Evolutionary conservation across 2,113 vertebrate genomes (phyloP), one percentile per base, ranked within the genome.

Genomic region (Polyodon spathula): DNA sequence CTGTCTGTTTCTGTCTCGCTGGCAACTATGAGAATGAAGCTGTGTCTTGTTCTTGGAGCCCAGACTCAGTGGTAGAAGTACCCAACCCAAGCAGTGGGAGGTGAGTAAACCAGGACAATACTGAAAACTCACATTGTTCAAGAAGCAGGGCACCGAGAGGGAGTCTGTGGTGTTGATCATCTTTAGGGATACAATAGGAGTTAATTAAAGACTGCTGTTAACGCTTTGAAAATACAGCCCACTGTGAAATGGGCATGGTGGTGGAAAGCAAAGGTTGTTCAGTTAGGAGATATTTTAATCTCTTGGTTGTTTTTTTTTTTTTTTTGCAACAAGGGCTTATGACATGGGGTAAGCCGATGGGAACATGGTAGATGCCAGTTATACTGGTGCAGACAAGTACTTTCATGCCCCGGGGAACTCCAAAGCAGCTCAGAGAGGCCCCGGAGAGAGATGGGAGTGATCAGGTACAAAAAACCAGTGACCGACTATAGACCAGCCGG

Each of bases 371-470:
- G 2, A 67, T 0, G 64, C 75, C 42, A 73, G 75, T 60, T 69
- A 4, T 14, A 71, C 11, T 39, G 0, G 55, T 10, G 37, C 76
- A 6, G 73, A 80, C 66, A 75, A 77, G 57, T 80, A 78, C 67
- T 80, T 80, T 56, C 76, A 80, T 37, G 70, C 78, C 12, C 77
- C 69, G 39, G 74, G 78, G 59, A 81, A 80, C 56, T 46, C 39
- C 42, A 65, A 80, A 8, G 74, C 78, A 63, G 72, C 78, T 27
- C 0, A 2, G 0, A 71, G 72, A 66, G 76, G 80, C 62, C 11
- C 40, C 2, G 78, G 80, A 4, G 78, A 76, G 14, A 58, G 1
- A 54, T 69, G 60, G 68, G n/a, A 50, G 59, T 76, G 3, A 67
- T 80, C 64, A 82, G 78, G 72, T 75, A 46, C n/a, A 16, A 27